Percentiles rank a stretch among this genome's conserved stretches.
Evolutionary conservation across 2,797 vertebrate genomes (phyloP).

Genomic region (Eulemur albifrons): DNA sequence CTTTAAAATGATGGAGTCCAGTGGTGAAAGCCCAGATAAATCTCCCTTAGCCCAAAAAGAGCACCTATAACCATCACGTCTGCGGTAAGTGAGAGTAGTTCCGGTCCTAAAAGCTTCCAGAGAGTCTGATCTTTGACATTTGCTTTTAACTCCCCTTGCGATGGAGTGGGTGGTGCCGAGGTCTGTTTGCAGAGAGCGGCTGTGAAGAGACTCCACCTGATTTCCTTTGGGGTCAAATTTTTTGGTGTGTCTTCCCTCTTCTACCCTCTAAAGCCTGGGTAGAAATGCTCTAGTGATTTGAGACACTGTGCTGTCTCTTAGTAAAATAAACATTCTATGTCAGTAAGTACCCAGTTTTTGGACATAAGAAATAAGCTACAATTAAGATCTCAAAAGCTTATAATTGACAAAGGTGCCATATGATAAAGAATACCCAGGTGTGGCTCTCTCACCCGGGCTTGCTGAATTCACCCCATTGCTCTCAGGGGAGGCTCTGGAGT

Average conservation of each 20-base stretch:
- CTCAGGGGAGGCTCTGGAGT: background rate
- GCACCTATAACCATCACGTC: background rate
- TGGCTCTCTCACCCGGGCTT: background rate
- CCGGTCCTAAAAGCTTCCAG: background rate
- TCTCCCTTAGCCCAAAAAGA: conserved; percentile 46
- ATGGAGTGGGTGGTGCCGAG: background rate
- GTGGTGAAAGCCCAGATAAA: conserved; percentile 48
- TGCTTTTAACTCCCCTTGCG: background rate
- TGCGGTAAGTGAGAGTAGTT: background rate
- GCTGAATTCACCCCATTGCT: background rate
- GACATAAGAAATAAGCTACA: background rate
- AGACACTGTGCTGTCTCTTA: background rate
- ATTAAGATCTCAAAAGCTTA: background rate
- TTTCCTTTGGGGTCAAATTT: background rate
- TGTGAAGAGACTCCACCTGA: background rate
- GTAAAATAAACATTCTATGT: background rate
- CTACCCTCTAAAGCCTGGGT: background rate
- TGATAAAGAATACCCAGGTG: background rate
- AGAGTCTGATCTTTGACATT: background rate
- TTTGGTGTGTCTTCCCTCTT: background rate
- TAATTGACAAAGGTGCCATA: background rate
- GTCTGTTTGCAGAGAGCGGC: background rate
- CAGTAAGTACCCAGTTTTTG: background rate
- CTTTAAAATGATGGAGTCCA: conserved; percentile 48
- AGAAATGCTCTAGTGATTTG: background rate